Percentiles rank a stretch among this genome's conserved stretches.
Conservation (phyloP, 1,140 invertebrate genomes). For the Sarcophaga bullata region DNA sequence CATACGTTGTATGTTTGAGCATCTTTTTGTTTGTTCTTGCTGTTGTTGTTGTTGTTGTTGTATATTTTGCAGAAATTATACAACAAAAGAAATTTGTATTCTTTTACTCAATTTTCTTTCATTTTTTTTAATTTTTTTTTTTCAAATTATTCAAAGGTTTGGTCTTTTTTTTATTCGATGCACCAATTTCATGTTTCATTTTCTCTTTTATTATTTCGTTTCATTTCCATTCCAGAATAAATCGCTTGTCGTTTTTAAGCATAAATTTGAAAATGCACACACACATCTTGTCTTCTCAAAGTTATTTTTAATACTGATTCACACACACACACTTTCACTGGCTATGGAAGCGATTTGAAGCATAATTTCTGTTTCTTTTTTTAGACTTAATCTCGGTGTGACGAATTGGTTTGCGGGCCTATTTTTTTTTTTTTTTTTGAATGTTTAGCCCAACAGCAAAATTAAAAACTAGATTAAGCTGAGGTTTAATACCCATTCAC, state of each 20-base stretch:
- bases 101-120: neutral
- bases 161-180: neutral
- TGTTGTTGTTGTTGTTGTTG: neutral
- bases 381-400: neutral
- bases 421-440: no score
- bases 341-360: neutral
- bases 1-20: no score
- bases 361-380: neutral
- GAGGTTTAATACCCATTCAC: neutral
- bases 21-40: neutral
- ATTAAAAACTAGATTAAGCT: neutral
- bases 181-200: neutral
- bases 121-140: neutral
- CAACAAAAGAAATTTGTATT: conserved; percentile 8
- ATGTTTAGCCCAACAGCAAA: neutral
- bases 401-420: neutral
- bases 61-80: conserved; percentile 24
- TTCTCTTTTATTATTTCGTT: no score
- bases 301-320: neutral
- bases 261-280: neutral
- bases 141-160: no score
- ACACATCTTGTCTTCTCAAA: neutral
- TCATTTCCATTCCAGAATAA: neutral
- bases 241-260: neutral
- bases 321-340: neutral